Base-by-base conservation (phyloP, 2,888 invertebrate genomes). In the Agonopterix subpropinquella region DNA sequence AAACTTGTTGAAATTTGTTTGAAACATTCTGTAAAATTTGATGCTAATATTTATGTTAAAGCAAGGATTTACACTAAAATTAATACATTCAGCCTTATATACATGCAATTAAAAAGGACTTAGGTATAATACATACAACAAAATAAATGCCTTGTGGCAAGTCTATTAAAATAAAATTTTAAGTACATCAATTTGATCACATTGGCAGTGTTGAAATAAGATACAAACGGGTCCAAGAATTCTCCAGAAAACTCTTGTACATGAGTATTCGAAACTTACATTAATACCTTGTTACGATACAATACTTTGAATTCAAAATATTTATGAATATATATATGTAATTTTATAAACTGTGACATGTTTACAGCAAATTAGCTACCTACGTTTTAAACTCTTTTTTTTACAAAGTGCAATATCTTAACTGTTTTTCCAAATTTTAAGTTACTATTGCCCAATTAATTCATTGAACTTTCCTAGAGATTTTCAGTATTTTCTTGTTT, bases 311-410 rank as follows among this genome's bases (percentile, higher is more conserved):
- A 39, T n/a, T 41, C 18, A 43, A 43, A 48, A 39, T 41, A 18
- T 35, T 45, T 13, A 36, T 44, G 36, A 43, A 47, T 43, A 39
- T 28, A 36, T 36, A 48, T 39, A 48, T 39, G 9, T 13, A 39
- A 43, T 39, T 44, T 39, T 39, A 41, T 39, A 9, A 44, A 46
- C 41, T 41, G 42, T 47, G 18, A 44, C 37, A 28, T 13, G 44
- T 70, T 70, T 72, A 71, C 62, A 70, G 71, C 70, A 72, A 73
- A 82, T 84, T 84, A 65, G 77, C 85, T 85, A 85, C 62, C 84
- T 85, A 86, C 77, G 66, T 71, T 75, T 72, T 62, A 63, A 50
- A 57, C 50, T 56, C 51, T 56, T 51, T n/a, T 49, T 59, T 56
- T 57, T 57, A 55, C 50, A 58, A 54, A 51, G 53, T 52, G 52